Conservation (phyloP, 2,113 vertebrate species). For the Brachyistius frenatus region DNA sequence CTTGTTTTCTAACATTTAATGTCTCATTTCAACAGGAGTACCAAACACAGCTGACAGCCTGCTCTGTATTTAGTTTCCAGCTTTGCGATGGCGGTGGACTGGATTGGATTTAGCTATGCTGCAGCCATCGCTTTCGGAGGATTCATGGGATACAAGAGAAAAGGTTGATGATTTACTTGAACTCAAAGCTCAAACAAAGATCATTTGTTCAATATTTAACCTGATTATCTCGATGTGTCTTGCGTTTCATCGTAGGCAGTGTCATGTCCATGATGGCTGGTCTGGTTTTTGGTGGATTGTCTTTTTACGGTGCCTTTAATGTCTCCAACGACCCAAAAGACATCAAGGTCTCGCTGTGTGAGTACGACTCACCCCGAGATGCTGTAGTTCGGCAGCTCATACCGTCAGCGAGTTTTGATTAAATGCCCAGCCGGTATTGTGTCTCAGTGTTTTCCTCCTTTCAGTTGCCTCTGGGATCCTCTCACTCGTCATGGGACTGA, state of each 20-base stretch:
- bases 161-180: constrained; percentile 82
- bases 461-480: constrained; percentile 89
- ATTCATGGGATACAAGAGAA: constrained; percentile 89
- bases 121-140: constrained; percentile 88
- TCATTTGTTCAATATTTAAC: not conserved
- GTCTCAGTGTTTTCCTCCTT: not conserved
- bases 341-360: constrained; percentile 89
- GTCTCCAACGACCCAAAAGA: constrained; percentile 86
- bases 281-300: constrained; percentile 88
- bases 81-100: constrained; percentile 87
- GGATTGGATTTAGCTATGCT: constrained; percentile 93
- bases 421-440: not conserved
- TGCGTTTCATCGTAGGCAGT: constrained; percentile 83
- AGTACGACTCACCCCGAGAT: constrained; percentile 72
- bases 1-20: too few species aligned
- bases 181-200: too few species aligned
- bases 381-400: not conserved
- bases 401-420: not conserved
- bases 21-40: not conserved
- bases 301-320: constrained; percentile 91
- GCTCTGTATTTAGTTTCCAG: constrained; percentile 28
- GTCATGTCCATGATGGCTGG: constrained; percentile 92
- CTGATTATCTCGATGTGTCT: not conserved
- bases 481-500: constrained; percentile 91
- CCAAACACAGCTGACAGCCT: not conserved